Evolutionary conservation across 2,888 invertebrate genomes (phyloP), one percentile per base, ranked within the genome.

Genomic region (Ormyrus thymus): DNA sequence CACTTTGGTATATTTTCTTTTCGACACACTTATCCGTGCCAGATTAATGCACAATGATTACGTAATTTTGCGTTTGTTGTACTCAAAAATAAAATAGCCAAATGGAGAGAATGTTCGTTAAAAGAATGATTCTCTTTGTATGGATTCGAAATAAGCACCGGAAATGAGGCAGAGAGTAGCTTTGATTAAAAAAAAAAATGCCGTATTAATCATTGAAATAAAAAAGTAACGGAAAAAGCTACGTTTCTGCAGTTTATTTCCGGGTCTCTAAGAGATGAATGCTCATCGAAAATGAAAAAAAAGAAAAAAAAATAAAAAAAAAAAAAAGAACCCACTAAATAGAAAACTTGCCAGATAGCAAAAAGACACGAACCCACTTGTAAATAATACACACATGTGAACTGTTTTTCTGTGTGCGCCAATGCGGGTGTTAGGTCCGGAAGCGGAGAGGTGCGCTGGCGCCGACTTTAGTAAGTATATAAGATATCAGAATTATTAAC

Each of bases 401-500:
- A 87, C 80, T 84, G 82, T 85, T 84, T 85, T 87, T 86, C 87
- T 88, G 89, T 89, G 89, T 90, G 89, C 88, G 89, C 87, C 87
- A 86, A 85, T 87, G 86, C 84, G 86, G 85, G 86, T 87, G 53
- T 76, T 78, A 93, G 93, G 93, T 92, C 92, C 93, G 84, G 92
- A 92, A 88, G 89, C 92, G 88, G 90, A 91, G 88, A 91, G 91
- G 87, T 93, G 93, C 90, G 90, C 92, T 87, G 92, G 91, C 87
- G 89, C 88, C 85, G 92, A 91, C 88, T 91, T 92, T 90, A 92
- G 93, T 93, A 92, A 93, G 93, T 93, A 92, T 86, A 88, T 84
- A 84, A 83, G 85, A 71, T 70, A 58, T 66, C 53, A 69, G 29
- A 79, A 70, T 79, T 79, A 48, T 76, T 76, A 70, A 76, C 72